Base-by-base conservation (phyloP, 2,113 vertebrate genomes). In the Amblyornis subalaris region DNA sequence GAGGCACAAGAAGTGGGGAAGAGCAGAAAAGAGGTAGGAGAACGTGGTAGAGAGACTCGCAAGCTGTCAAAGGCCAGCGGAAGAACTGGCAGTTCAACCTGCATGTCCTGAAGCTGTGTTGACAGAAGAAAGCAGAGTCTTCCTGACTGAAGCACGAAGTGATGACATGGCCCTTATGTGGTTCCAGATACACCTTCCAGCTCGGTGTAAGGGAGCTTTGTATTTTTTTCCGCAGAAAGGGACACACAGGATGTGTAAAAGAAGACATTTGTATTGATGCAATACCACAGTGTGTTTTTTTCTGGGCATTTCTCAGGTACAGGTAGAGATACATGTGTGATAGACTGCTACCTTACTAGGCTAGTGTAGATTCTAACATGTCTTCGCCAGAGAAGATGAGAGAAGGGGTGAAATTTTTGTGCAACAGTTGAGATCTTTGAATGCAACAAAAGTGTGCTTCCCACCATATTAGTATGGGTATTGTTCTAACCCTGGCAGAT, bases 391-490 rank as follows among this genome's bases (percentile, higher is more conserved):
- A 35, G 20, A 24, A 42, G n/a, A 14, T 64, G 29, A 72, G 54
- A 58, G 55, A 77, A 77, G 24, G 31, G 8, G 2, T 85, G 40
- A 57, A 26, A 12, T 61, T 66, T 65, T 69, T 61, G 18, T 89
- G 73, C 60, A 76, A 1, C 45, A 35, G 10, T 48, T 80, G 11
- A 35, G 14, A 15, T 62, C 40, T 86, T 67, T 28, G 48, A 69
- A 65, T 1, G 2, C 15, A 25, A 20, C 0, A 0, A 6, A 36
- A n/a, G 7, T 21, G 17, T 75, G 35, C 17, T 69, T 24, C 45
- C 35, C 14, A 10, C 44, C 53, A 4, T 16, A 14, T 26, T 45
- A 53, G 57, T n/a, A 3, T 2, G 6, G 22, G 6, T 67, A 2
- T 26, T 50, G 25, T 54, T 55, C 45, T 65, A 3, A 53, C n/a